Base-by-base conservation (phyloP, 2,797 vertebrate species). In the Hydrocynus forskahlii region DNA sequence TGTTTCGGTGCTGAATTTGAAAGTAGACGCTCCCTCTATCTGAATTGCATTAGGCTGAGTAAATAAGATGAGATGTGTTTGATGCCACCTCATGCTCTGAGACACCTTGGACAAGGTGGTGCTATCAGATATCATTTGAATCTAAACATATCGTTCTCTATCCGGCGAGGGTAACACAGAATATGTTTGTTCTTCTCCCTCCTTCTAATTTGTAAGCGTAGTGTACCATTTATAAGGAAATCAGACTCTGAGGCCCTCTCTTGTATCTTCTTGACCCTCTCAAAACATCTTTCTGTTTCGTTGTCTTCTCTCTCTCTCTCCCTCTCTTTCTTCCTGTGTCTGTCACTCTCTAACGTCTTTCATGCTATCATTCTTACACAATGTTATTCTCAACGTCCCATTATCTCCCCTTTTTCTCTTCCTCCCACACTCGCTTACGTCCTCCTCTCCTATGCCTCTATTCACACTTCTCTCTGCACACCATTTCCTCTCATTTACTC, bases 101-200 rank as follows among this genome's bases (percentile, higher is more conserved):
- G 74, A 80, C 79, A 85, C 81, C 83, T 83, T 82, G 75, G 83
- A 71, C 81, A 78, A 82, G 81, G 82, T 75, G 70, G 81, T 70
- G 50, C 76, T 79, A 81, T 87, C 81, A 79, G 78, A 79, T 86
- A 78, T 87, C 72, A 80, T 83, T 84, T 85, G 45, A 81, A 84
- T 83, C 76, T 70, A 79, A 86, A 84, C 75, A 75, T 9, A 14
- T 74, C 78, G 73, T 68, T 71, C 79, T 80, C 29, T 35, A 25
- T 29, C 60, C 35, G 25, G 52, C 19, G 66, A 69, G 43, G 75
- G 66, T 57, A 79, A 71, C 60, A 80, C 63, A 1, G 50, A 40
- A 74, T 66, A 35, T 60, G 62, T 80, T 76, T 76, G 80, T 74
- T 80, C 43, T 69, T 84, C 60, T 75, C 59, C 19, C 66, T 29